Conservation (phyloP, 2,797 vertebrate genomes). For the Glossophaga mutica region DNA sequence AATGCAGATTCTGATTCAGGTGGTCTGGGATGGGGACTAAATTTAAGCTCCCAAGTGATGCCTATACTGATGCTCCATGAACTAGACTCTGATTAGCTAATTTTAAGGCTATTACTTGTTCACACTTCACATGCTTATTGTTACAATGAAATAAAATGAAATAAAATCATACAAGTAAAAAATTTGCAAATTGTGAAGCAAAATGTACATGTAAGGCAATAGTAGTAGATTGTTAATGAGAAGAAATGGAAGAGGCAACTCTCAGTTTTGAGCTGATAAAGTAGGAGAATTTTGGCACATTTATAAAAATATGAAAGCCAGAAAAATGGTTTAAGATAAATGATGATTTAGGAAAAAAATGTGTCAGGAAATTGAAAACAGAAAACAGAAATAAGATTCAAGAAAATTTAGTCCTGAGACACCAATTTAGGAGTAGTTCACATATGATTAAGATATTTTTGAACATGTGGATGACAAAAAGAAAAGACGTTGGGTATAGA, state of each 20-base stretch:
- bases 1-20: neutral
- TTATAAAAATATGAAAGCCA: conserved; percentile 13
- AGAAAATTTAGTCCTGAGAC: conserved; percentile 21
- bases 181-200: neutral
- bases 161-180: neutral
- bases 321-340: conserved; percentile 13
- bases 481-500: neutral
- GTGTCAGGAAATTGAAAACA: neutral
- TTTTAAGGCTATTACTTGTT: neutral
- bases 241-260: neutral
- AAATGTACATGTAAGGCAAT: neutral
- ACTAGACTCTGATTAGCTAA: neutral
- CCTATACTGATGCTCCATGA: neutral
- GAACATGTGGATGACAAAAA: conserved; percentile 14
- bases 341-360: neutral
- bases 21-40: neutral
- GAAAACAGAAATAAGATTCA: neutral
- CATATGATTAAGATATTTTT: neutral
- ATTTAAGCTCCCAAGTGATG: neutral
- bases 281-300: neutral
- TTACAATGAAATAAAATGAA: conserved; percentile 19
- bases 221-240: neutral
- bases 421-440: neutral
- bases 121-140: neutral
- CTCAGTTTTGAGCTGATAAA: neutral